These are phyloP conservation scores for Leontopithecus rosalia DNA, from an alignment of 2,797 vertebrate genomes.

Conservation along the genomic window DNA sequence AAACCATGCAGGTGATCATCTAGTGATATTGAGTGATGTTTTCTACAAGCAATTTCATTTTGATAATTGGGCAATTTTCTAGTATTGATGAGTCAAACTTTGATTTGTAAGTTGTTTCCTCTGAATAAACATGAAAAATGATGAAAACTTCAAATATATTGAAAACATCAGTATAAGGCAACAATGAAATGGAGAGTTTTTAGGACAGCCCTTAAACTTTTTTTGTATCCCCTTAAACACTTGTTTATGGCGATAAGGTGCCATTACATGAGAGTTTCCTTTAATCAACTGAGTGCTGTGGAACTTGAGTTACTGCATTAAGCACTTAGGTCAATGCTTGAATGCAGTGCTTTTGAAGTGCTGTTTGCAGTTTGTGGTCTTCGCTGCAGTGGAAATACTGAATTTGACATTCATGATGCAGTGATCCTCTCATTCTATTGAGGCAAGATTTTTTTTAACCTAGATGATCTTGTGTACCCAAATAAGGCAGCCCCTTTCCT, in stretches of 20 bases:
- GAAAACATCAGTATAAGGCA: neutral
- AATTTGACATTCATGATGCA: neutral
- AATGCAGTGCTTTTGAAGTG: neutral
- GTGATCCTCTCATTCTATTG: neutral
- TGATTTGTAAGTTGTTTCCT: neutral
- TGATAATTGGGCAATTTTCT: neutral
- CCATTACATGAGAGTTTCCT: neutral
- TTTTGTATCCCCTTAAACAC: rapidly evolving
- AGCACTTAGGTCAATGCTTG: neutral
- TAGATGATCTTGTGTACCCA: neutral
- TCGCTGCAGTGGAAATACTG: neutral
- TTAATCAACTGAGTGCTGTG: neutral
- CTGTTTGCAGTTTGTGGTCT: neutral
- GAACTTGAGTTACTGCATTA: neutral
- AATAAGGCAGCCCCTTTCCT: neutral
- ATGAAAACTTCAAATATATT: neutral
- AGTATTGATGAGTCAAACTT: neutral
- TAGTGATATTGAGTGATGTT: neutral
- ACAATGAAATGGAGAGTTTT: neutral
- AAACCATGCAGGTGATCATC: neutral
- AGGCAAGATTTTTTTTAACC: constrained; percentile 1
- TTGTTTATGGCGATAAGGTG: neutral
- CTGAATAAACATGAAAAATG: neutral
- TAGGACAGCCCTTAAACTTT: neutral
- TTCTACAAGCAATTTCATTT: constrained; percentile 9